Base-by-base conservation (phyloP, 2,888 invertebrate species). In the Acronicta alni region DNA sequence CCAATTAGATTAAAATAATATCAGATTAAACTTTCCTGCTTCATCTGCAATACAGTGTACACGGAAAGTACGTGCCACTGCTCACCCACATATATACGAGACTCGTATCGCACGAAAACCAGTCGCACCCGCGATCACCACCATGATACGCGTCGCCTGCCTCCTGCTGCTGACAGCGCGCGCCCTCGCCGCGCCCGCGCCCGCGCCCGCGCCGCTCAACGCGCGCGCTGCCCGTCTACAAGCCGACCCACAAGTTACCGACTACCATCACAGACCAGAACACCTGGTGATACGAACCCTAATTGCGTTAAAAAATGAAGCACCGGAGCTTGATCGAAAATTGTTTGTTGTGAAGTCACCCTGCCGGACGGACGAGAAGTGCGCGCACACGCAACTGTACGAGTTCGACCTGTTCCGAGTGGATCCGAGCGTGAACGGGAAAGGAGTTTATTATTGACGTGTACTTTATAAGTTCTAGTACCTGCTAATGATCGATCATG, bases 381-480 rank as follows among this genome's bases (percentile, higher is more conserved):
- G 77, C 60, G 49, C 30, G 26, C 66, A 57, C 23, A 41, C 47
- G n/a, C 57, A 77, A 23, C 59, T 76, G 41, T 82, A 78, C 67
- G 72, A 80, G 60, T 80, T 82, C 37, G 63, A 82, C 60, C 58
- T 82, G 45, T 49, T 81, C 23, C 62, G 45, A 15, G 61, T 45
- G 18, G 63, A 57, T 15, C 66, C 73, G 6, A 38, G 57, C 38
- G 43, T 44, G 20, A 51, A 39, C 43, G 51, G 60, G n/a, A 64
- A 52, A 26, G 20, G 65, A 26, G 44, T 63, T n/a, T 60, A 71
- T 46, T 74, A 76, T 23, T 76, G 62, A 77, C 20, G 10, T 2
- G 16, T 12, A 10, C 16, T 1, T 7, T 7, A 1, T 7, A 20
- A 2, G 5, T 2, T 20, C 2, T 5, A 26, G 26, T 26, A 26